These are phyloP conservation scores for Ecliptopera silaceata DNA, from an alignment of 2,888 invertebrate species.

Conservation along the genomic window DNA sequence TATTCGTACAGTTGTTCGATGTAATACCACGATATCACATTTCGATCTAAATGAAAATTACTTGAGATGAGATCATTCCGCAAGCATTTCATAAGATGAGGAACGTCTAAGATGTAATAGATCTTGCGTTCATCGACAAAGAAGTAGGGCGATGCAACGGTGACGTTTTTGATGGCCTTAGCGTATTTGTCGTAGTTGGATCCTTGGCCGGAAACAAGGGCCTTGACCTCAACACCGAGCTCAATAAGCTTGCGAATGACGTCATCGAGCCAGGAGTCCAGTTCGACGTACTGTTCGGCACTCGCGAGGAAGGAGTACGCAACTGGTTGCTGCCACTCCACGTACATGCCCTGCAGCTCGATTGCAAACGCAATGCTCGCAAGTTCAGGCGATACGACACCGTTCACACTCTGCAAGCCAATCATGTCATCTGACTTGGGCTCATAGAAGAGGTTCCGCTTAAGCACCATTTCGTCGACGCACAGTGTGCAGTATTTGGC, in stretches of 20 bases:
- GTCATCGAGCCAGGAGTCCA: constrained; percentile 27
- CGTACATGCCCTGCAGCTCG: constrained; percentile 26
- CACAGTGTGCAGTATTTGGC: constrained; percentile 38
- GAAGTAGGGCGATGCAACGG: constrained; percentile 30
- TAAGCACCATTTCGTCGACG: constrained; percentile 40
- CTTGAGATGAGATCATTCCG: constrained; percentile 35
- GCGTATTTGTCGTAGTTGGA: constrained; percentile 28
- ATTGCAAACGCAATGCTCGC: constrained; percentile 16
- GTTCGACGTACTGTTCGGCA: constrained; percentile 40
- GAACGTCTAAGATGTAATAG: constrained; percentile 33
- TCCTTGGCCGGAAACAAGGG: constrained; percentile 24
- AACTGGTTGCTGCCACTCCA: constrained; percentile 26
- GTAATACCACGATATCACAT: constrained; percentile 26
- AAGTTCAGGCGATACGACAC: constrained; percentile 26
- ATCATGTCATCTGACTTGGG: constrained; percentile 36
- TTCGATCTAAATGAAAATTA: constrained; percentile 35
- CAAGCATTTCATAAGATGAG: constrained; percentile 28
- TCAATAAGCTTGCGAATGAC: constrained; percentile 20
- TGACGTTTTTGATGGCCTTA: constrained; percentile 25
- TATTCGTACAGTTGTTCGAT: constrained; percentile 32
- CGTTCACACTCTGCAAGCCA: constrained; percentile 41
- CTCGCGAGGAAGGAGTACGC: constrained; percentile 25
- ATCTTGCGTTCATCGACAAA: constrained; percentile 32
- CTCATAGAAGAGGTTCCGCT: constrained; percentile 37
- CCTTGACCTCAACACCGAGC: constrained; percentile 22